phyloP scores from a whole-genome alignment of 2,113 vertebrate species.

The Plotosus lineatus region DNA sequence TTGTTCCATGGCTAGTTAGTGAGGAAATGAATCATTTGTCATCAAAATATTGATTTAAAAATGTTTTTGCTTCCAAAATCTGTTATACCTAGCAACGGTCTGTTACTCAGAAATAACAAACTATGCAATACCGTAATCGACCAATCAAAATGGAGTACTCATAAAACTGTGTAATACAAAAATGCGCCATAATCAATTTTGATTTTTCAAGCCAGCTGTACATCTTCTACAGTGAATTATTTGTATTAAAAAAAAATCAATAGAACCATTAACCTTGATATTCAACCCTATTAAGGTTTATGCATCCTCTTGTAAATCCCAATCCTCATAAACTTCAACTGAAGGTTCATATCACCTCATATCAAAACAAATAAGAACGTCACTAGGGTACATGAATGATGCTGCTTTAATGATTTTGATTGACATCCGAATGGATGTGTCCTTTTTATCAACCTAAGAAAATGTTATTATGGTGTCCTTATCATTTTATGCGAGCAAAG shows the following conservation, averaged over 20 bases:
- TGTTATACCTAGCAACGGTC: too few relatives aligned
- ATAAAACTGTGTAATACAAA: too few relatives aligned
- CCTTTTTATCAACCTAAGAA: not conserved
- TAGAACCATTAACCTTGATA: slow-evolving; percentile 2
- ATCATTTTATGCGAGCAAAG: slow-evolving; percentile 8
- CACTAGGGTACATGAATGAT: not conserved
- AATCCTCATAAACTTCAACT: not conserved
- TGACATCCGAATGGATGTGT: not conserved
- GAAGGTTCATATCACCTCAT: not conserved
- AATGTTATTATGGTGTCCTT: not conserved
- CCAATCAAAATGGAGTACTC: too few relatives aligned
- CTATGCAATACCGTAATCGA: too few relatives aligned
- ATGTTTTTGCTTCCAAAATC: too few relatives aligned
- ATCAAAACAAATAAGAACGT: not conserved
- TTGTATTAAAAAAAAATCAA: not conserved
- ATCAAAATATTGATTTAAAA: too few relatives aligned
- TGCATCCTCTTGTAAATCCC: not conserved
- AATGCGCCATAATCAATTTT: not conserved
- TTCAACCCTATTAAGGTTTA: not conserved
- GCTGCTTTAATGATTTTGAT: not conserved
- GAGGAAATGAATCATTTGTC: too few relatives aligned
- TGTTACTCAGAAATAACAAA: too few relatives aligned
- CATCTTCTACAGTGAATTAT: not conserved
- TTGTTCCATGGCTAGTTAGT: too few relatives aligned
- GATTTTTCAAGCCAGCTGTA: not conserved